Base-by-base conservation (phyloP, 2,888 invertebrate species). In the Tridacna gigas region DNA sequence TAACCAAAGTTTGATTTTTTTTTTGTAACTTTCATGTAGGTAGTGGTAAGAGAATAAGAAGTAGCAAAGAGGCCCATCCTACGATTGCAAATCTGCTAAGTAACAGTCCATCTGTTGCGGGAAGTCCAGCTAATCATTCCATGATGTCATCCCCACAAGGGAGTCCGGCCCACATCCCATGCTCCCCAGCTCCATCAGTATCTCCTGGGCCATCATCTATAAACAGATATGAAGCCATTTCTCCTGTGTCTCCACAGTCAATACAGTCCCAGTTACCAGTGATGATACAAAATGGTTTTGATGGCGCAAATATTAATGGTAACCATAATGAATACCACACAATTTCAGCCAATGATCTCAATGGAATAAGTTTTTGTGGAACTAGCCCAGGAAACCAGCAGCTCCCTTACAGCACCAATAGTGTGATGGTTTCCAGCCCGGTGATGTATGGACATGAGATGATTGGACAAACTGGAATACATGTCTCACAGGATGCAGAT, bases 61-160 rank as follows among this genome's bases (percentile, higher is more conserved):
- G 45, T 22, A 63, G 47, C 18, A 63, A n/a, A n/a, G 75, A 75
- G 12, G 12, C 37, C 45, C 78, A 82, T 69, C 78, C 82, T 66
- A 74, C 73, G 18, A 74, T 82, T 22, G 48, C 48, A 45, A 74
- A 28, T 15, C 56, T 77, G 25, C 67, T 82, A 26, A 74, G 60
- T 37, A 66, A 26, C 66, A 63, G 13, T 15, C 47, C 12, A 25
- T 48, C 74, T 0, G 48, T 60, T 26, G 67, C 25, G 1, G 56
- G 48, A 18, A 60, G 66, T 56, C 37, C 71, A 18, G 28, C 60
- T 18, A 28, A 63, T n/a, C 75, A 69, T 11, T 78, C 78, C 0
- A 56, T 56, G 12, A 28, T 69, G 26, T 56, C 61, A 0, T 45
- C 67, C 26, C 79, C 79, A 26, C 79, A 79, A 20, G 25, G 56